Conservation (phyloP, 2,797 vertebrate species). For the Masticophis lateralis region DNA sequence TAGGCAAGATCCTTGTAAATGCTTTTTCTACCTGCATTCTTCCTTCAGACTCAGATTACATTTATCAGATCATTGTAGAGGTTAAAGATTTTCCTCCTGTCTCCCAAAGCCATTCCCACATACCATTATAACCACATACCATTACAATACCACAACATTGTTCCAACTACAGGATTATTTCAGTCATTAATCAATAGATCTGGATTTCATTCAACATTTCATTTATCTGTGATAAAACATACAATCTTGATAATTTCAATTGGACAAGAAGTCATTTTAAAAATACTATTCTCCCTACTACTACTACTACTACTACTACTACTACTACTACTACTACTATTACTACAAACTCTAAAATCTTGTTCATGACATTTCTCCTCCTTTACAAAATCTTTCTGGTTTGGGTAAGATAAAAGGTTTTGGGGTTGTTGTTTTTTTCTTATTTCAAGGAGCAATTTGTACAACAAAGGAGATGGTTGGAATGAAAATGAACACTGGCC, state of each 20-base stretch:
- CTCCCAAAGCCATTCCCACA: background rate
- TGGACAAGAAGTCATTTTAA: background rate
- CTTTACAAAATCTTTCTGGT: background rate
- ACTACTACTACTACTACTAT: too few species aligned
- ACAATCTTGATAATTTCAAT: background rate
- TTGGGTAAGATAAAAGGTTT: background rate
- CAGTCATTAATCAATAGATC: background rate
- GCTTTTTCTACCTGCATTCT: background rate
- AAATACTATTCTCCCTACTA: background rate
- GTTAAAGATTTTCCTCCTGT: background rate
- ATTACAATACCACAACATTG: background rate
- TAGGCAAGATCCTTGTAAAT: background rate
- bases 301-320: background rate
- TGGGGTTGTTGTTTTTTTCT: background rate
- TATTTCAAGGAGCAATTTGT: background rate
- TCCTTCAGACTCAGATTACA: background rate
- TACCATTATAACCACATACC: background rate
- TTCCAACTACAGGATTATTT: background rate
- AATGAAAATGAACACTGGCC: background rate
- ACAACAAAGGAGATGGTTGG: background rate
- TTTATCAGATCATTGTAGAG: background rate
- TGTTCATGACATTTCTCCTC: accelerated
- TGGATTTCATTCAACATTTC: background rate
- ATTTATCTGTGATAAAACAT: background rate
- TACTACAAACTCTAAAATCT: background rate